Conservation (phyloP, 1,140 invertebrate genomes). For the Calliopsis andreniformis region DNA sequence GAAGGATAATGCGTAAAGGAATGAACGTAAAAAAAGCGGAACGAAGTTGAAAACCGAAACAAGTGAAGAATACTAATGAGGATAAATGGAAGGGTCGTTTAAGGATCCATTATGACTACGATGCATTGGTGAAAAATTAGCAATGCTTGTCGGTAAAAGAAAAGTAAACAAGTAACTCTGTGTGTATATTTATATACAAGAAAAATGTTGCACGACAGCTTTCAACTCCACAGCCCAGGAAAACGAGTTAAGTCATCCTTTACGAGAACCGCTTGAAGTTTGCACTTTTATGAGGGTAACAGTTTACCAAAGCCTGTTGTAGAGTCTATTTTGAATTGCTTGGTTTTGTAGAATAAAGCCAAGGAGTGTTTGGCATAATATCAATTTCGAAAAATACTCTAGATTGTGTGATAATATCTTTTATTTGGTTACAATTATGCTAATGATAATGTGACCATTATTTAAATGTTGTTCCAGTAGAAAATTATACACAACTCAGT, state of each 20-base stretch:
- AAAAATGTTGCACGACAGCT: conserved; percentile 48
- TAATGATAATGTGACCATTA: conserved; percentile 1
- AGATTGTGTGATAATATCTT: background rate
- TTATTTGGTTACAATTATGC: background rate
- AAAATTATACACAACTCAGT: too few relatives aligned
- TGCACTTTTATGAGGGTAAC: conserved; percentile 38
- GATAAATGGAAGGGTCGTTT: background rate
- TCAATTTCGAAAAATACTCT: background rate
- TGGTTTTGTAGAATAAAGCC: too few relatives aligned
- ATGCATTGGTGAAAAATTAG: background rate
- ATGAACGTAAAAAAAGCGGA: background rate
- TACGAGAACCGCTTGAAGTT: conserved; percentile 37
- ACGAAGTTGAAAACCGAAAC: background rate
- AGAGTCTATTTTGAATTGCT: conserved; percentile 32
- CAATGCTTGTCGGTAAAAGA: conserved; percentile 10
- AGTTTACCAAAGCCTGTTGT: conserved; percentile 31
- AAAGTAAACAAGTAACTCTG: conserved; percentile 20
- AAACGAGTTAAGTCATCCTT: conserved; percentile 32
- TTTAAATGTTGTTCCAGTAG: background rate
- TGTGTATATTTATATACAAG: conserved; percentile 19
- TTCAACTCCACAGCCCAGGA: conserved; percentile 32
- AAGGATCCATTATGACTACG: background rate
- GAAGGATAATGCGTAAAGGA: background rate
- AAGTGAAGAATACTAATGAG: background rate
- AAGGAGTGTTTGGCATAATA: background rate